Base-by-base conservation (phyloP, 2,113 vertebrate species). In the Perca schrenkii region DNA sequence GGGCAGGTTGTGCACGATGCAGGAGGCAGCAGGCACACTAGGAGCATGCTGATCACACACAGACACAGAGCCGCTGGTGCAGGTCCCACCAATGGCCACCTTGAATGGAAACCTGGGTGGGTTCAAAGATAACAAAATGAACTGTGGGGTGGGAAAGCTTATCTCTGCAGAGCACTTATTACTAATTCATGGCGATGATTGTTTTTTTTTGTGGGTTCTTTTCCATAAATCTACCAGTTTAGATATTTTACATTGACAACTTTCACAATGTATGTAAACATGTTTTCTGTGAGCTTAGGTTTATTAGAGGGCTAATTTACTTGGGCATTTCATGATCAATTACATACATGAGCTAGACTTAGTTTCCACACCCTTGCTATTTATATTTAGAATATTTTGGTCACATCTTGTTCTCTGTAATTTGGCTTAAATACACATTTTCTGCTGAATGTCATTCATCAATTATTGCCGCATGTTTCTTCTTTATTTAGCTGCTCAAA, bases 21-120 rank as follows among this genome's bases (percentile, higher is more conserved):
- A 96, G 97, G 97, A 95, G 97, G 97, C 96, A 96, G 96, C 96
- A 97, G 96, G 96, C 98, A 97, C 95, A 97, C 96, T 90, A 99
- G 95, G 96, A 99, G 96, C 97, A 99, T 97, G 96, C 97, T 97
- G 96, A 98, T 98, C 97, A 97, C 96, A 97, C 96, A 97, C 95
- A 98, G 95, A 97, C 96, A 97, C 95, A 98, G 95, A 97, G 97
- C 97, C 97, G 95, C 96, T 96, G 98, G 97, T 97, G 98, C 96
- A 97, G 95, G 96, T 97, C 97, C 98, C 97, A 97, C 98, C 97
- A 99, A 98, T 97, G 97, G 97, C 98, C 98, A 98, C 97, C 97
- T 99, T 97, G 98, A 99, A 99, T 98, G 98, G 97, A 98, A 99
- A 98, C 98, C 98, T 99, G 97, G 96, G 96, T 96, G 96, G 94